A percentile compares a stretch with the other conserved stretches of the same genome.
Evolutionary conservation across 2,888 invertebrate genomes (phyloP).

Genomic region (Trimorus sp.): DNA sequence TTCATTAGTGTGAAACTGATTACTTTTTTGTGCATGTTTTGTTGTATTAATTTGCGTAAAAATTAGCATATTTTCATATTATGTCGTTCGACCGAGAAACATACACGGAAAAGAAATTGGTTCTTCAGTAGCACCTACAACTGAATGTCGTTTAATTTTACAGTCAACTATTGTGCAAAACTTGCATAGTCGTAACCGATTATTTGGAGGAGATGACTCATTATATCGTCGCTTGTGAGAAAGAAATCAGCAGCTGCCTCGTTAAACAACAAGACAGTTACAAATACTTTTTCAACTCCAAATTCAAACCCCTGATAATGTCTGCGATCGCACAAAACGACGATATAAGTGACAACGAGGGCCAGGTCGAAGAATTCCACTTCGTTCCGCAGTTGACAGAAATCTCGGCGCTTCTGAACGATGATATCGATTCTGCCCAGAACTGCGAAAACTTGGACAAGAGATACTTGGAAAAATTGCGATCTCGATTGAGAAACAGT

Average conservation of each 20-base stretch:
- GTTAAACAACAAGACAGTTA: conserved; percentile 81
- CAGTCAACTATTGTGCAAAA: conserved; percentile 87
- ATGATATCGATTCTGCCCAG: conserved; percentile 84
- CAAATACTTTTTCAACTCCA: conserved; percentile 54
- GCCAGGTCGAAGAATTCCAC: conserved; percentile 79
- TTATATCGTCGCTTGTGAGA: conserved; percentile 89
- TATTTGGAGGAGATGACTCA: conserved; percentile 87
- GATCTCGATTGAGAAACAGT: conserved; percentile 87
- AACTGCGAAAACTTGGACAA: conserved; percentile 82
- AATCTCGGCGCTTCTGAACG: conserved; percentile 81
- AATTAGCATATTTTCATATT: too few species aligned
- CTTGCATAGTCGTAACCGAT: conserved; percentile 86
- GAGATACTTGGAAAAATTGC: conserved; percentile 84
- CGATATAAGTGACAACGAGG: conserved; percentile 38
- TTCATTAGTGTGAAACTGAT: too few species aligned
- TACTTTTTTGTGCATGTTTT: too few species aligned
- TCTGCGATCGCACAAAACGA: conserved; percentile 11
- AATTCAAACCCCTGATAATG: conserved; percentile 57
- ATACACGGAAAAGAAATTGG: too few species aligned
- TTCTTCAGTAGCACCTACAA: too few species aligned
- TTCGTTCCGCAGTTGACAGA: conserved; percentile 86
- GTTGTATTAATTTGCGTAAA: too few species aligned
- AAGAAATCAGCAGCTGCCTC: conserved; percentile 89
- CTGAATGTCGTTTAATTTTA: conserved; percentile 29
- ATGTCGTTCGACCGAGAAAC: too few species aligned